Conservation (phyloP, 2,797 vertebrate genomes). For the Sebastiscus albofasciatus region DNA sequence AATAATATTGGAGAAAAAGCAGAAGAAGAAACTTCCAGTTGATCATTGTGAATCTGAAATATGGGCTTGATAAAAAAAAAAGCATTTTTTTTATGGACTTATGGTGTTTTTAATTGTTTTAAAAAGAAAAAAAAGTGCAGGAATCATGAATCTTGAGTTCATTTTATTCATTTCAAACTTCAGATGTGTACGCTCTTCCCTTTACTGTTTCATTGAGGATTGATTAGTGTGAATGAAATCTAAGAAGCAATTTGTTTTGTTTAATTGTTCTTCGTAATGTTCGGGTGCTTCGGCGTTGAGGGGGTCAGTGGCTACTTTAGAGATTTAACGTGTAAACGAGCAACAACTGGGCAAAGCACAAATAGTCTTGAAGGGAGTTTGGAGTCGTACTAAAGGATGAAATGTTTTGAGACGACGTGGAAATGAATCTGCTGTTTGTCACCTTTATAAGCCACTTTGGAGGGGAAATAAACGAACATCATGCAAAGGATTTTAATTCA, state of each 20-base stretch:
- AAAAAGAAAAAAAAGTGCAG: not conserved
- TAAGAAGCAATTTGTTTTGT: not conserved
- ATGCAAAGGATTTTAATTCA: not conserved
- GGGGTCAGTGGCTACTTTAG: not conserved
- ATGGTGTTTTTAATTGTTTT: slow-evolving; percentile 67
- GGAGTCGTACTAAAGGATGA: not conserved
- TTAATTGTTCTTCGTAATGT: not conserved
- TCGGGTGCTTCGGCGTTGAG: not conserved
- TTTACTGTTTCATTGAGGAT: slow-evolving; percentile 31
- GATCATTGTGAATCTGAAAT: slow-evolving; percentile 46
- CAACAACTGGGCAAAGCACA: slow-evolving; percentile 46
- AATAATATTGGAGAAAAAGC: not conserved
- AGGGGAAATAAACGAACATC: not conserved
- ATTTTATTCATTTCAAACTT: slow-evolving; percentile 19
- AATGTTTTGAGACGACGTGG: not conserved
- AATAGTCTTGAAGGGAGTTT: slow-evolving; percentile 14
- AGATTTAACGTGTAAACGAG: not conserved
- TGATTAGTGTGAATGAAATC: slow-evolving; percentile 2
- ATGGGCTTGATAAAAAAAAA: slow-evolving; percentile 25
- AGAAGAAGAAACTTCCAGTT: slow-evolving; percentile 1
- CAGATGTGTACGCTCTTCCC: slow-evolving; percentile 18
- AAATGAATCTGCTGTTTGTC: not conserved
- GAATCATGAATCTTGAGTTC: not conserved
- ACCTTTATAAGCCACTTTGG: not conserved
- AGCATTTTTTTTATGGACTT: slow-evolving; percentile 65